These are phyloP conservation scores for Meganola albula DNA, from an alignment of 2,888 invertebrate genomes.

Conservation along the genomic window DNA sequence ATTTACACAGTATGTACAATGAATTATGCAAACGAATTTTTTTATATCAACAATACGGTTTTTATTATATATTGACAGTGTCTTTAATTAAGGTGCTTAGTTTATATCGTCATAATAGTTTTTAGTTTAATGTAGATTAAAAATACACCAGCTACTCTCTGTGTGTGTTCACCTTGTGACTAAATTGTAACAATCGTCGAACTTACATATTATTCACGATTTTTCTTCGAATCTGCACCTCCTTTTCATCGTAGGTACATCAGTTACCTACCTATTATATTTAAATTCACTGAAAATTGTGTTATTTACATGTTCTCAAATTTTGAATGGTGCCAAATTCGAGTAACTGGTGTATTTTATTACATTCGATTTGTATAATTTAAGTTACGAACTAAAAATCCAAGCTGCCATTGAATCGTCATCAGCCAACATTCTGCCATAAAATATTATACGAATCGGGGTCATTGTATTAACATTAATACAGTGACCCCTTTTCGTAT, in stretches of 20 bases:
- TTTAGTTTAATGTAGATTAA: conserved; percentile 28
- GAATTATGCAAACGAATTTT: conserved; percentile 50
- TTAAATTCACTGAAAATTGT: too few species aligned
- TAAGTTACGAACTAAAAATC: conserved; percentile 26
- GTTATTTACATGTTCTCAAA: neutral
- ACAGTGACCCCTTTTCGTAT: too few species aligned
- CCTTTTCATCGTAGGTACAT: too few species aligned
- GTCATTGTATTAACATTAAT: too few species aligned
- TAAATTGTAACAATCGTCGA: too few species aligned
- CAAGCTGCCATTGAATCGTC: conserved; percentile 36
- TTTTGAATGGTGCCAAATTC: conserved; percentile 19
- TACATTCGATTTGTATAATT: conserved; percentile 24
- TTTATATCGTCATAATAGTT: conserved; percentile 37
- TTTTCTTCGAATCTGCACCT: too few species aligned
- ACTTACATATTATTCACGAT: too few species aligned
- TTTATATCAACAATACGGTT: conserved; percentile 29
- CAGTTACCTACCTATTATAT: too few species aligned
- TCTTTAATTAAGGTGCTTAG: conserved; percentile 40
- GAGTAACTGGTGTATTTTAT: conserved; percentile 29
- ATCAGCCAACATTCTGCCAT: conserved; percentile 38
- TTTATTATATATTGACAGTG: conserved; percentile 37
- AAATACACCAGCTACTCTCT: conserved; percentile 27
- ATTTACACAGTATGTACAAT: conserved; percentile 40
- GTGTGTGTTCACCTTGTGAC: conserved; percentile 3
- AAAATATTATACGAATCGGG: too few species aligned